A percentile compares a stretch with the other conserved stretches of the same genome.
Evolutionary conservation across 2,888 invertebrate species (phyloP).

Genomic region (Troilus luridus): DNA sequence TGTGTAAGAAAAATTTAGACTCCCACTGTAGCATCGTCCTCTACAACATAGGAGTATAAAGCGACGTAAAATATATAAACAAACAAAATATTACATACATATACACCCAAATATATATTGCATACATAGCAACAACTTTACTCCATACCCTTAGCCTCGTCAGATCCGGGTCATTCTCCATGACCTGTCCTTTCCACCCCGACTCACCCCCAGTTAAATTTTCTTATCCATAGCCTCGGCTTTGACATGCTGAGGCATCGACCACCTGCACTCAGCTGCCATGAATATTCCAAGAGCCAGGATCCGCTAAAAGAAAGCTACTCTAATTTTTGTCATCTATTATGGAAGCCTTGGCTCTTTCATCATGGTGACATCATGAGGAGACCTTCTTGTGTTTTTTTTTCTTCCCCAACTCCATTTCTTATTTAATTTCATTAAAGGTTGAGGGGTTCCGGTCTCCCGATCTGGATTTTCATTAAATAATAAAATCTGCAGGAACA

Average conservation of each 20-base stretch:
- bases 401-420: slow-evolving; percentile 2
- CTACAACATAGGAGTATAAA: too few species aligned
- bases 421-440: slow-evolving; percentile 30
- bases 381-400: slow-evolving; percentile 35
- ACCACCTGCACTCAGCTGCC: slow-evolving; percentile 28
- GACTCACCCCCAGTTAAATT: background rate
- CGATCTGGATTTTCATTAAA: slow-evolving; percentile 12
- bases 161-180: background rate
- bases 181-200: background rate
- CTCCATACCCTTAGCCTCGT: background rate
- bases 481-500: background rate
- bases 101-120: too few species aligned
- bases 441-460: background rate
- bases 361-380: slow-evolving; percentile 27
- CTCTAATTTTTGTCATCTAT: slow-evolving; percentile 53
- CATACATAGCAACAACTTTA: too few species aligned
- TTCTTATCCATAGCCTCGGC: slow-evolving; percentile 9
- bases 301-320: slow-evolving; percentile 53
- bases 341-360: slow-evolving; percentile 44
- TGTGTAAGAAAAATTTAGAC: too few species aligned
- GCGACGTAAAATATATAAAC: too few species aligned
- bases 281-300: slow-evolving; percentile 7
- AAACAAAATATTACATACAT: too few species aligned
- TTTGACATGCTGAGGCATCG: slow-evolving; percentile 8
- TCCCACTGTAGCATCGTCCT: too few species aligned